Base-by-base conservation (phyloP, 2,797 vertebrate species). In the Cygnus olor region DNA sequence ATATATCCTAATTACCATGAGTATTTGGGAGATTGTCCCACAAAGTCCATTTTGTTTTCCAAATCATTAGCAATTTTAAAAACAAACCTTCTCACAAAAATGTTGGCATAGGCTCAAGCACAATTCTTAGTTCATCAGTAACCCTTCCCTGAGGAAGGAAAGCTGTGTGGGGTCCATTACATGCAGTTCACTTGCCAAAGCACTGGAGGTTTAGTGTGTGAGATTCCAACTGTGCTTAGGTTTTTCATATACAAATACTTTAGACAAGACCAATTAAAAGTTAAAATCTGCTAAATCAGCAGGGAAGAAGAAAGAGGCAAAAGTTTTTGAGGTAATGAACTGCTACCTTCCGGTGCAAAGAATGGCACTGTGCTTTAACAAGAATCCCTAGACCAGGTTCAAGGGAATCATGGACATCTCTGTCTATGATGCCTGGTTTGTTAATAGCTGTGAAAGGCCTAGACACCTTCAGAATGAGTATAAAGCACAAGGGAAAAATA, bases 41-140 rank as follows among this genome's bases (percentile, higher is more conserved):
- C 63, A 81, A 69, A 56, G 34, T 89, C 79, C 21, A 12, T 70
- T 91, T 90, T 94, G 89, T 92, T 86, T 95, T 73, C 82, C 47
- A 65, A 93, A 88, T 89, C 85, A 89, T 95, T 94, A 94, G 66
- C 89, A 74, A 86, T 32, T 78, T 84, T 86, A 66, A 88, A 93
- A 96, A 68, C 86, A 95, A 95, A 88, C 58, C 44, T 89, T 69
- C 65, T 77, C 70, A 90, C 73, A 60, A 70, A 89, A 84, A 64
- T 17, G 51, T 90, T 96, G 95, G 95, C 95, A 92, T 84, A 85
- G 73, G 76, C 57, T 96, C 90, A 90, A 89, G n/a, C 56, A 25
- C 27, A 66, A 51, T 34, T 66, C n/a, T 60, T 68, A 44, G 61
- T 36, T 77, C 79, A 53, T 70, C 91, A 86, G 82, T 91, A 93